Percentiles rank a stretch among this genome's conserved stretches.
Evolutionary conservation across 2,888 invertebrate genomes (phyloP).

Genomic region (Calliopum simillimum): DNA sequence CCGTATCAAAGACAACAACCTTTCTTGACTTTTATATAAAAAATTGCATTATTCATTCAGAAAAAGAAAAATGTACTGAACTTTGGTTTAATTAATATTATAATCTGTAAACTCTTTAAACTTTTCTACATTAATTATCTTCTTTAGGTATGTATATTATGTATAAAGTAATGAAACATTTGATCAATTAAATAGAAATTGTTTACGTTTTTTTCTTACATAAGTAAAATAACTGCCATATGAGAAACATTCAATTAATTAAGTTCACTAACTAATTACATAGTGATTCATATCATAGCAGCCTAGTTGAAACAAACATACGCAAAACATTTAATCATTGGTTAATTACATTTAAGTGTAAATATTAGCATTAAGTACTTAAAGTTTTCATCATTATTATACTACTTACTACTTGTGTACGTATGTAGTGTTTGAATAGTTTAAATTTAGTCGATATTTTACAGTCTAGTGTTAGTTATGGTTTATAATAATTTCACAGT

Average conservation of each 20-base stretch:
- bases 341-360: not conserved
- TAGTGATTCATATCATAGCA: constrained; percentile 2
- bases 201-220: not conserved
- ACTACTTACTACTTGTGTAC: no score
- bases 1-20: no score
- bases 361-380: constrained; percentile 1
- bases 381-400: no score
- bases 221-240: constrained; percentile 17
- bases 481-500: not conserved
- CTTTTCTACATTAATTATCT: no score
- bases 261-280: not conserved
- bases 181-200: no score
- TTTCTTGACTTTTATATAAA: no score
- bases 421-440: not conserved
- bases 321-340: not conserved
- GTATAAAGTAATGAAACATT: no score
- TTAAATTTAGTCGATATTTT: constrained; percentile 17
- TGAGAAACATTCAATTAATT: not conserved
- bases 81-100: no score
- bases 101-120: no score
- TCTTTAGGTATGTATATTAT: no score
- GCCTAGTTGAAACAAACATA: not conserved
- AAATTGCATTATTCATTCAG: no score
- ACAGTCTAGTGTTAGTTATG: constrained; percentile 20
- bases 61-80: no score